Evolutionary conservation across 1,140 invertebrate genomes (phyloP), one percentile per base, ranked within the genome.

Genomic region (Parapsyche elsis): DNA sequence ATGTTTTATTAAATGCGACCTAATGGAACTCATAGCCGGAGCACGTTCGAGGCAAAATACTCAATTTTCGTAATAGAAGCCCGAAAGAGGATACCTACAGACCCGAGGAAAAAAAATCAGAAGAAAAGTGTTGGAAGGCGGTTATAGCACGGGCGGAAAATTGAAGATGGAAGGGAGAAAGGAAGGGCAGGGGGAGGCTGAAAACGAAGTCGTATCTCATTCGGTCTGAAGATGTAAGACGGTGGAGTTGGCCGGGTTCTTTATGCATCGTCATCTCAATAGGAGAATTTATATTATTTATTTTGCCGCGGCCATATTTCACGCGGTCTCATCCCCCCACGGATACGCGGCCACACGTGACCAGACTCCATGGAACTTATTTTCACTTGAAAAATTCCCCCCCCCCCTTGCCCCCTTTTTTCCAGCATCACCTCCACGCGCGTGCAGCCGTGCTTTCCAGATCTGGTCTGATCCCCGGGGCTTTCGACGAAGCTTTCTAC

Each of bases 241-340:
- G 19, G 21, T 30, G 12, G 30, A 71, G 14, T 38, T 12, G 67
- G 5, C 16, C 30, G 24, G 74, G 21, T 23, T 64, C 23, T 64
- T 77, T 77, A 38, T 64, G 30, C 14, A 45, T 59, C 75, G 75
- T 77, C 75, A 77, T 77, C 75, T 49, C 57, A 45, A 77, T 45
- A 38, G 75, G 10, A 77, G 75, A 38, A 46, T 77, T 77, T 77
- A 57, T 77, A 77, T 77, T 77, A 77, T 77, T 77, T 77, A 77
- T 77, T 46, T 77, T 64, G 9, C 10, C 9, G 23, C 57, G 59
- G 75, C 75, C 75, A 77, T 77, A 77, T 77, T 77, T 77, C 75
- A 77, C 24, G 75, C 45, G 7, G 24, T 16, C 73, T 44, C 57
- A 44, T 77, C 74, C 49, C 71, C 49, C 9, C n/a, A 57, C 19